A percentile compares a stretch with the other conserved stretches of the same genome.
Evolutionary conservation across 2,113 vertebrate species (phyloP).

Genomic region (Phycodurus eques): DNA sequence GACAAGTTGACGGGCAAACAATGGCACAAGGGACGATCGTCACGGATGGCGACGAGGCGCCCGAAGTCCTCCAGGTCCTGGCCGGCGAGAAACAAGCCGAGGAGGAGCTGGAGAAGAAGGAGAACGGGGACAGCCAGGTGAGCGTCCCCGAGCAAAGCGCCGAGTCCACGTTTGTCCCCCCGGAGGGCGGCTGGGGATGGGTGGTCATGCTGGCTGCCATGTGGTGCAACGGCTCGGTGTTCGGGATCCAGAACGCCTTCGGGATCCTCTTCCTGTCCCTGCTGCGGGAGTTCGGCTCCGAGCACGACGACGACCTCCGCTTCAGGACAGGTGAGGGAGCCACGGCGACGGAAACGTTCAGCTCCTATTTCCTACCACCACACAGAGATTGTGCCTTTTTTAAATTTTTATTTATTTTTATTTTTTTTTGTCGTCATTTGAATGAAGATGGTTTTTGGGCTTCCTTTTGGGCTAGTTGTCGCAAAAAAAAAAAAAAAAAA

Average conservation of each 20-base stretch:
- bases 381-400: too few relatives aligned
- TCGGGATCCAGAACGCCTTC: conserved; percentile 95
- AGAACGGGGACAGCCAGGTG: conserved; percentile 42
- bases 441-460: background rate
- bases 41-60: conserved; percentile 26
- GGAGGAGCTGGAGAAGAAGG: conserved; percentile 28
- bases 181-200: conserved; percentile 97
- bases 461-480: background rate
- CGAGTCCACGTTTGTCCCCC: conserved; percentile 69
- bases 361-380: too few relatives aligned
- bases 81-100: background rate
- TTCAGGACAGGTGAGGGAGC: conserved; percentile 86
- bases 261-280: conserved; percentile 87
- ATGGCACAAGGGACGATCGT: conserved; percentile 46
- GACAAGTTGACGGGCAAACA: background rate
- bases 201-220: conserved; percentile 93
- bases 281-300: conserved; percentile 78
- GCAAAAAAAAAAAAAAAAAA: background rate
- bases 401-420: too few relatives aligned
- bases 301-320: conserved; percentile 72
- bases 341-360: background rate
- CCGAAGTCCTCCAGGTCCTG: background rate
- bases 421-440: too few relatives aligned
- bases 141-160: conserved; percentile 11
- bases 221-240: conserved; percentile 97